phyloP scores from a whole-genome alignment of 92 coral and sea anemone species.

The Muricea muricata region DNA sequence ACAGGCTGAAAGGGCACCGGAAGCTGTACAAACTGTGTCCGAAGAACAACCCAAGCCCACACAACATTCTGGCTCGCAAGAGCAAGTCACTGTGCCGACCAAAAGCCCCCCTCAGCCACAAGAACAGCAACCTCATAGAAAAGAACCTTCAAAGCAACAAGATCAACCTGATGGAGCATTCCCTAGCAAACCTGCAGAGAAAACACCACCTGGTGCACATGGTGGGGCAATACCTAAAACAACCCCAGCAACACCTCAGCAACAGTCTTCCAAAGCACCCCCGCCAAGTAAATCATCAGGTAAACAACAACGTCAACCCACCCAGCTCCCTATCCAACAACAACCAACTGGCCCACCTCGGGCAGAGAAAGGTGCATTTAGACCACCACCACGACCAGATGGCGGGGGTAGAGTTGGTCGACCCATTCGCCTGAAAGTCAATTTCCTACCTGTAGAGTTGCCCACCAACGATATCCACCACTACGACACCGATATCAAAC shows the following conservation, averaged over 20 bases:
- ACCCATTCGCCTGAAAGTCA: constrained; percentile 78
- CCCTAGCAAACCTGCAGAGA: not conserved
- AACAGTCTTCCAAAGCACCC: constrained; percentile 2
- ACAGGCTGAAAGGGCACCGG: not conserved
- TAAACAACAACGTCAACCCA: not conserved
- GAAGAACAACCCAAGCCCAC: not conserved
- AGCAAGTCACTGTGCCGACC: not conserved
- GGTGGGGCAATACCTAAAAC: not conserved
- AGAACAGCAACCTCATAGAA: not conserved
- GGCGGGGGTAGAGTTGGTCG: constrained; percentile 61
- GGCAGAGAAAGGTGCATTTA: constrained; percentile 15
- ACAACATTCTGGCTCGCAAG: not conserved
- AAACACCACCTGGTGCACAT: not conserved
- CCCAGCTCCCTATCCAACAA: constrained; percentile 6
- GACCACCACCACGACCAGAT: constrained; percentile 44
- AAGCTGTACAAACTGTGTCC: not conserved
- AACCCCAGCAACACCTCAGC: constrained; percentile 6
- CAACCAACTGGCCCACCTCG: not conserved
- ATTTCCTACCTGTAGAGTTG: constrained; percentile 80
- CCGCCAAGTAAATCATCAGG: not conserved
- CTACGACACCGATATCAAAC: constrained; percentile 77
- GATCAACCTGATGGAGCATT: not conserved
- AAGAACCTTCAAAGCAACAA: constrained; percentile 4
- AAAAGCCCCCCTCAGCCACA: not conserved
- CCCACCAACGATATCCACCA: constrained; percentile 91